Evolutionary conservation across 1,140 invertebrate genomes (phyloP).

Genomic region (Sinonovacula constricta): DNA sequence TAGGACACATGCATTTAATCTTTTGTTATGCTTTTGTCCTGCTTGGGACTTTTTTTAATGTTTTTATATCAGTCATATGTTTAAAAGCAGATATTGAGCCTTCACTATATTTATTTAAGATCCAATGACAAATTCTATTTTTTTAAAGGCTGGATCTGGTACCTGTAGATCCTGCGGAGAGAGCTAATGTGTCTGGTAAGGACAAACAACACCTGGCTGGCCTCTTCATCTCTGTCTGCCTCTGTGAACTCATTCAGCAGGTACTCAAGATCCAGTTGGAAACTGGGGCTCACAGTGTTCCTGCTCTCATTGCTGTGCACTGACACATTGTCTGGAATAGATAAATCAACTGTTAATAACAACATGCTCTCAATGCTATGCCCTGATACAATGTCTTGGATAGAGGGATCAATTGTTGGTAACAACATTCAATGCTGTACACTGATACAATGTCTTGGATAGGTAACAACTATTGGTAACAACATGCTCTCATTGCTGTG

Average conservation of each 20-base stretch:
- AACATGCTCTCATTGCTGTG: too few relatives aligned
- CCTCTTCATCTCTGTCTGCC: slow-evolving; percentile 74
- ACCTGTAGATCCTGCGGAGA: slow-evolving; percentile 73
- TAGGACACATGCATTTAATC: too few relatives aligned
- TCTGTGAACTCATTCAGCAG: slow-evolving; percentile 69
- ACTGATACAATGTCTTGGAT: too few relatives aligned
- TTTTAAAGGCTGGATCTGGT: neutral
- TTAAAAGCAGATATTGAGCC: neutral
- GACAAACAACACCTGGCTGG: slow-evolving; percentile 73
- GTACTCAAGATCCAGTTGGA: slow-evolving; percentile 75
- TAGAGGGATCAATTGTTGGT: too few relatives aligned
- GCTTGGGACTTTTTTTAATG: too few relatives aligned
- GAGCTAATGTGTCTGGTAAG: slow-evolving; percentile 74
- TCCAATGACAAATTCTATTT: neutral
- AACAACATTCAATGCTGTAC: too few relatives aligned
- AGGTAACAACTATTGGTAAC: too few relatives aligned
- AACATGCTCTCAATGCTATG: too few relatives aligned
- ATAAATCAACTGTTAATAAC: too few relatives aligned
- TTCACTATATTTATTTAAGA: neutral
- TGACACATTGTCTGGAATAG: slow-evolving; percentile 71
- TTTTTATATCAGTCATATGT: too few relatives aligned
- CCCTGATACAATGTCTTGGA: too few relatives aligned
- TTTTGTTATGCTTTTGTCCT: too few relatives aligned
- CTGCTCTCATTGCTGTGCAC: slow-evolving; percentile 76
- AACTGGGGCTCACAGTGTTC: slow-evolving; percentile 76